These are phyloP conservation scores for Micronycteris hirsuta DNA, from an alignment of 2,113 vertebrate genomes.

Conservation along the genomic window DNA sequence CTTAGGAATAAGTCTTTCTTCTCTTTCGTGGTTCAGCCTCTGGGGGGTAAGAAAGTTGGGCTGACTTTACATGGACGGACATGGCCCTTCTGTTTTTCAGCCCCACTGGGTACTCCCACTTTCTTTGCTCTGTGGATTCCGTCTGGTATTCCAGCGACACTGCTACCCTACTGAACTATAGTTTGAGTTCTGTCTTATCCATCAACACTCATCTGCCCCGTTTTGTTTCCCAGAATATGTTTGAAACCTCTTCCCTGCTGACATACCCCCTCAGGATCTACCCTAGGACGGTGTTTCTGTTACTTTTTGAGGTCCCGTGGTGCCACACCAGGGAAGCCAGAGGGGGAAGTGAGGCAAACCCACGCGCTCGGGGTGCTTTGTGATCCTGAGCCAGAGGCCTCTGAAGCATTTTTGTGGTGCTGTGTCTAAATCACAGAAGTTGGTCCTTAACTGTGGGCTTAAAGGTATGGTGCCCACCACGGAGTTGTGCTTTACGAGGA, in stretches of 20 bases:
- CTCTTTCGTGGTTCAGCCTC: background rate
- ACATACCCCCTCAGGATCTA: background rate
- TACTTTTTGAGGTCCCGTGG: background rate
- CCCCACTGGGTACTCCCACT: background rate
- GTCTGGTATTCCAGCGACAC: background rate
- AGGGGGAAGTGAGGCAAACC: background rate
- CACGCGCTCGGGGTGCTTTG: fast-evolving
- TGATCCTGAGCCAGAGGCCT: background rate
- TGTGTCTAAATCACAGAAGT: background rate
- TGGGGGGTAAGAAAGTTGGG: background rate
- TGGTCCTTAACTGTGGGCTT: background rate
- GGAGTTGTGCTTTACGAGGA: background rate
- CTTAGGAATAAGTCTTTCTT: background rate
- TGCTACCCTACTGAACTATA: background rate
- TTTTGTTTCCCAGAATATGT: background rate
- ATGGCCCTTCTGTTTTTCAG: background rate
- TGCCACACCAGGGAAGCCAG: background rate
- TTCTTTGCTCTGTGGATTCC: background rate
- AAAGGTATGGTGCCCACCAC: background rate
- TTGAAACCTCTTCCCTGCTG: background rate
- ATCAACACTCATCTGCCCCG: background rate
- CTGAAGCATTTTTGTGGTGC: background rate
- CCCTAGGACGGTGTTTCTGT: background rate
- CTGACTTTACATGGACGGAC: background rate
- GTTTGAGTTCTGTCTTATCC: background rate